Base-by-base conservation (phyloP, 2,888 invertebrate genomes). In the Epinotia nisella region DNA sequence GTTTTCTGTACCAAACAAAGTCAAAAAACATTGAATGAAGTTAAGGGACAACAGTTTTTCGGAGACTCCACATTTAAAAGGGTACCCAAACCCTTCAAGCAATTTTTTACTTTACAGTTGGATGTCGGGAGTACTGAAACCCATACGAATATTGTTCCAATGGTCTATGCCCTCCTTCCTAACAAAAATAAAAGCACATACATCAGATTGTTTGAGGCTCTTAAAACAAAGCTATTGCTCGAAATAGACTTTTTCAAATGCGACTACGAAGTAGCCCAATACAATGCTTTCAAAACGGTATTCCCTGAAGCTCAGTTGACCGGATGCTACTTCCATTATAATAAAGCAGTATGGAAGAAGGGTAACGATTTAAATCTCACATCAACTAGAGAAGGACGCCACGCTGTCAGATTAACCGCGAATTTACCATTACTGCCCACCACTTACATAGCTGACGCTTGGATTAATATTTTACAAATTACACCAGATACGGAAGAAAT, bases 381-480 rank as follows among this genome's bases (percentile, higher is more conserved):
- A 29, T 51, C 62, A 51, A 62, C 62, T 24, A 29, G 45, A 49
- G 67, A 67, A 45, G 67, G 58, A 67, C n/a, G 49, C 49, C 17
- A 67, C 17, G 58, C 67, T 56, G 66, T 67, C 29, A 67, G 67
- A 58, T 29, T 58, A 58, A 58, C 67, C 17, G 58, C 58, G 7
- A 67, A 67, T 67, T 19, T 67, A 49, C 49, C 58, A 58, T 35
- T 67, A 29, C 45, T 58, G 17, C 64, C 64, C 51, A 59, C 58
- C 49, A 58, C 24, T 56, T 58, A 58, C 56, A 67, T 67, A 17
- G 17, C 49, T 11, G 67, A 67, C 17, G 67, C 67, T 13, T 67
- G 58, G 58, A 35, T 59, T 19, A 29, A 67, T 15, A 67, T 67
- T 35, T 58, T 67, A 59, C 67, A 67, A 67, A 67, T 29, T 13